Conservation (phyloP, 2,113 vertebrate genomes). For the Poicephalus meyeri region DNA sequence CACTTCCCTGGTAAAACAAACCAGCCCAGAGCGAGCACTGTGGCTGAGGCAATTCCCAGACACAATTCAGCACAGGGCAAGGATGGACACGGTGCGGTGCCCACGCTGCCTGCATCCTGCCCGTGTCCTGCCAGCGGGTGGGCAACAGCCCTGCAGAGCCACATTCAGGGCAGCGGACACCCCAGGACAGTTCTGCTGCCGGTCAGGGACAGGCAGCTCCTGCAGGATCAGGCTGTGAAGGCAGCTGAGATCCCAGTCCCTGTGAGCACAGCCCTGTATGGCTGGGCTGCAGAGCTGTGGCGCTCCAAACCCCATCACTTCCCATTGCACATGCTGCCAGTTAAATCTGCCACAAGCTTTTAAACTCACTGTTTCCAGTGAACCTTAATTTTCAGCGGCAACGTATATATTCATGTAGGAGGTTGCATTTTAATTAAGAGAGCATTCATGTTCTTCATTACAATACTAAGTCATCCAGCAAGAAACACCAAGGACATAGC, state of each 20-base stretch:
- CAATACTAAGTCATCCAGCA: slow-evolving; percentile 18
- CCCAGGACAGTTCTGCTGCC: not conserved
- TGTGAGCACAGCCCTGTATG: fast-evolving
- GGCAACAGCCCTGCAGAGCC: not conserved
- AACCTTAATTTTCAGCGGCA: slow-evolving; percentile 7
- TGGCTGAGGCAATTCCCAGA: fast-evolving
- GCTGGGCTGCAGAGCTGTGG: not conserved
- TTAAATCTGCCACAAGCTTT: not conserved
- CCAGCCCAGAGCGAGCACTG: fast-evolving
- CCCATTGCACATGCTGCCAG: not conserved
- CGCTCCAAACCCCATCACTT: not conserved
- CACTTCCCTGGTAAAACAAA: not conserved
- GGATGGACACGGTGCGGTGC: not conserved
- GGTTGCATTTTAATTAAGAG: slow-evolving; percentile 24
- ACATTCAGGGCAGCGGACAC: fast-evolving
- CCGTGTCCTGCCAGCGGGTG: fast-evolving
- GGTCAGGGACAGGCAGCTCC: not conserved
- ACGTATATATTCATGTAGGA: slow-evolving; percentile 1
- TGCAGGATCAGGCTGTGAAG: fast-evolving
- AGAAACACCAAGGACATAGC: not conserved
- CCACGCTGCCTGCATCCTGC: not conserved
- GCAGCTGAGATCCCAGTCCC: not conserved
- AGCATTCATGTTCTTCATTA: slow-evolving; percentile 20
- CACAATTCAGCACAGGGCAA: fast-evolving
- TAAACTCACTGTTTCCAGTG: not conserved